Evolutionary conservation across 1,140 invertebrate genomes (phyloP), one percentile per base, ranked within the genome.

Genomic region (Battus philenor): DNA sequence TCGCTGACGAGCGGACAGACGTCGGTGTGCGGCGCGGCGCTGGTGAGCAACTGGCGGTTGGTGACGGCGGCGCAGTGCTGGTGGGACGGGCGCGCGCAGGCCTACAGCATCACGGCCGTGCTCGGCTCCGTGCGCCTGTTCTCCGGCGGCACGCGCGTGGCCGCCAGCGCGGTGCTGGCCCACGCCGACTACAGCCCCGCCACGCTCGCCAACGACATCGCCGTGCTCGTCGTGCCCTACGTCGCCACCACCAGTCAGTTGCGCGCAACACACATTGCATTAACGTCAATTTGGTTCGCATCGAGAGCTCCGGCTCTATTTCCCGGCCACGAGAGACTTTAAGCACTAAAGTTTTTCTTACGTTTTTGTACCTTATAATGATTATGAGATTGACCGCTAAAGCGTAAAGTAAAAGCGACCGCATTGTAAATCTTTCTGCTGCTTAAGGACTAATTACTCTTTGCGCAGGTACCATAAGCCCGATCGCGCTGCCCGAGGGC

Each of bases 21-120:
- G 24, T 56, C 53, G 4, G 31, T 56, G 3, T 56, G 53, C 44
- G 48, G 53, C 20, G 44, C 30, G 17, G 50, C 36, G 10, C 16
- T 55, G 13, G 11, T 55, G 9, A 47, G 18, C 15, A 26, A 8
- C 20, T 22, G 12, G 17, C 34, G 34, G 34, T 20, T 38, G 34
- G 34, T 38, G 34, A 38, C 34, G 34, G 34, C 34, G 34, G 34
- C 34, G 34, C 34, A 38, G 18, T 38, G 34, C 34, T 38, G 34
- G 34, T 38, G 34, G 34, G 34, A 38, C 20, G 34, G 34, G 9
- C 34, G 34, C 34, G 34, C 17, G 18, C 17, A 38, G 20, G 34
- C 34, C 9, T 22, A 22, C 34, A 38, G 34, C 20, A 22, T 38
- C 2, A 11, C 20, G 17, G 34, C 34, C 10, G 34, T 38, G 34